Base-by-base conservation (phyloP, 1,140 invertebrate genomes). In the Ganaspis sp. region DNA sequence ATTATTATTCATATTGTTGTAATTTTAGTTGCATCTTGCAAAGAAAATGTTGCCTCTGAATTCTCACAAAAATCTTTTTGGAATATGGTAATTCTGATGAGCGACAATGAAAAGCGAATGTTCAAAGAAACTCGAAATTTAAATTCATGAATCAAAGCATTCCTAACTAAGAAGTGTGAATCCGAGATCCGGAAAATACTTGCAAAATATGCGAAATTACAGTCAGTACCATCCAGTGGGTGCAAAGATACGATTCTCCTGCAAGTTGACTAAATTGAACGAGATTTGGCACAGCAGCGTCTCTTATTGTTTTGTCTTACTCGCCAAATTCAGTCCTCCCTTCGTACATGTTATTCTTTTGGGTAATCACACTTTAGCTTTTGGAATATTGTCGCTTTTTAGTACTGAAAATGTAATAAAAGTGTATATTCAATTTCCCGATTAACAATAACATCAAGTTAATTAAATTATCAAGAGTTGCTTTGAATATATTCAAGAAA, bases 131-230 rank as follows among this genome's bases (percentile, higher is more conserved):
- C 19, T 54, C 21, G 21, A 9, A 23, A 54, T 21, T 6, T 4
- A 17, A 19, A 49, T 54, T 54, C 19, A 23, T 23, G 21, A 11
- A 54, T 54, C 21, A 54, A 23, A 26, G 9, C 19, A 21, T 6
- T 54, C 19, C 6, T 11, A 54, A 23, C 53, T 21, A 21, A 23
- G 0, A 53, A 23, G 19, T 9, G 58, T 64, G 15, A 64, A 64
- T 64, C 23, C 23, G 1, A 64, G 11, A 29, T 2, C 26, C 12
- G 23, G 23, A n/a, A 64, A 64, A 64, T 64, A 64, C 11, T 64
- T 64, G 9, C n/a, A 64, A 64, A 64, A 64, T 64, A 64, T 64
- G 58, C 58, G n/a, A 29, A 64, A 64, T 29, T 64, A 58, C 21
- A 64, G 58, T 64, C 58, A 64, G 58, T 21, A 64, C 26, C 58